These are phyloP conservation scores for Bubo scandiacus DNA, from an alignment of 2,113 vertebrate genomes.

Conservation along the genomic window DNA sequence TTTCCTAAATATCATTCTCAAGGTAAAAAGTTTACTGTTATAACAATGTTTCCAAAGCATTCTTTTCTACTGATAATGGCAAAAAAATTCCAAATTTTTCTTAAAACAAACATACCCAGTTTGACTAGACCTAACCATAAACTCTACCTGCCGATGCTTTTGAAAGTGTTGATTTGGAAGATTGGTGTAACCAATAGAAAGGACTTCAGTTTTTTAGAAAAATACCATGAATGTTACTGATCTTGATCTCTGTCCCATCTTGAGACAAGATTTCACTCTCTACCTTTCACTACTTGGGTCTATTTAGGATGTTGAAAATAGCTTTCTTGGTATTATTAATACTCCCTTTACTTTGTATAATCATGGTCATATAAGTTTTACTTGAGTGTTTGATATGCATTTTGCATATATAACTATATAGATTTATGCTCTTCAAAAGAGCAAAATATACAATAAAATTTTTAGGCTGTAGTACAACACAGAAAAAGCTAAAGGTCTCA, in stretches of 20 bases:
- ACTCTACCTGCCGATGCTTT: background rate
- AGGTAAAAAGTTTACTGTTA: background rate
- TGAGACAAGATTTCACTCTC: background rate
- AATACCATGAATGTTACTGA: background rate
- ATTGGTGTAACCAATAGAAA: background rate
- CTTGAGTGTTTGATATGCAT: background rate
- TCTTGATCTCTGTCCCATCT: background rate
- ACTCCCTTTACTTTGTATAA: background rate
- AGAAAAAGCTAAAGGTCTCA: background rate
- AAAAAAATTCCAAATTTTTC: background rate
- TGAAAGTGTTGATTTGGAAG: background rate
- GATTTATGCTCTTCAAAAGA: background rate
- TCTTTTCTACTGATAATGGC: background rate
- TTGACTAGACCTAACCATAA: background rate
- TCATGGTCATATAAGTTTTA: background rate
- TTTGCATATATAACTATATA: background rate
- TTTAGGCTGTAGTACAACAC: background rate
- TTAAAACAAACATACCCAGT: background rate
- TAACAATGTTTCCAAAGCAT: background rate
- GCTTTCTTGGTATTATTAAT: background rate
- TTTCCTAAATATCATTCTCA: background rate
- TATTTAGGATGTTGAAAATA: background rate
- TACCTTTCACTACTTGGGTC: background rate
- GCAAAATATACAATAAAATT: background rate
- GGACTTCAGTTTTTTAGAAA: background rate